These are phyloP conservation scores for Morelia viridis DNA, from an alignment of 2,797 vertebrate species.

Conservation along the genomic window DNA sequence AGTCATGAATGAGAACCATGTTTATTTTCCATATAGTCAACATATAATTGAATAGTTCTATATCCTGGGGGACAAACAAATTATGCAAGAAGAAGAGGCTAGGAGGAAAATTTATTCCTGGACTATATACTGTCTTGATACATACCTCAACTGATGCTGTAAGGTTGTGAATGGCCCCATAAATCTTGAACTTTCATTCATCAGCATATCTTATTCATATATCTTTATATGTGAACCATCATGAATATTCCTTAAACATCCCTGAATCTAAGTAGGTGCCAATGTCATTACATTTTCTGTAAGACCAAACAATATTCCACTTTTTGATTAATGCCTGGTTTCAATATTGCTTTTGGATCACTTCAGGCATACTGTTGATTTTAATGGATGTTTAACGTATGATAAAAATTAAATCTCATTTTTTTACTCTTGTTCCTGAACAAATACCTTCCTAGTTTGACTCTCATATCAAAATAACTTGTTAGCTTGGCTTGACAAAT, in stretches of 20 bases:
- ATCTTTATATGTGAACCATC: neutral
- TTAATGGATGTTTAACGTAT: neutral
- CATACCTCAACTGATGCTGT: neutral
- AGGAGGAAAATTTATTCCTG: neutral
- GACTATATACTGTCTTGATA: neutral
- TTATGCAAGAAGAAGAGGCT: neutral
- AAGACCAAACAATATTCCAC: neutral
- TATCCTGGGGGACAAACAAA: neutral
- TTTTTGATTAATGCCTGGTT: neutral
- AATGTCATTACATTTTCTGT: neutral
- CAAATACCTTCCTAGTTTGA: neutral
- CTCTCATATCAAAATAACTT: neutral
- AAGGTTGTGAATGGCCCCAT: neutral
- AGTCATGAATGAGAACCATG: neutral
- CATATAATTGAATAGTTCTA: neutral
- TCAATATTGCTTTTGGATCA: neutral
- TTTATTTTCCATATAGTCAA: neutral
- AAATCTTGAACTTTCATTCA: neutral
- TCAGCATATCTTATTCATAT: neutral
- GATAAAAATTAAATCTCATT: neutral
- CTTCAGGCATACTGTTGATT: neutral
- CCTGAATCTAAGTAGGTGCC: neutral
- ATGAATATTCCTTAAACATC: neutral
- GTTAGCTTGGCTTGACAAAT: neutral
- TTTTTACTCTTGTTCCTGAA: neutral